Evolutionary conservation across 1,140 invertebrate species (phyloP).

Genomic region (Tetragnatha versicolor): DNA sequence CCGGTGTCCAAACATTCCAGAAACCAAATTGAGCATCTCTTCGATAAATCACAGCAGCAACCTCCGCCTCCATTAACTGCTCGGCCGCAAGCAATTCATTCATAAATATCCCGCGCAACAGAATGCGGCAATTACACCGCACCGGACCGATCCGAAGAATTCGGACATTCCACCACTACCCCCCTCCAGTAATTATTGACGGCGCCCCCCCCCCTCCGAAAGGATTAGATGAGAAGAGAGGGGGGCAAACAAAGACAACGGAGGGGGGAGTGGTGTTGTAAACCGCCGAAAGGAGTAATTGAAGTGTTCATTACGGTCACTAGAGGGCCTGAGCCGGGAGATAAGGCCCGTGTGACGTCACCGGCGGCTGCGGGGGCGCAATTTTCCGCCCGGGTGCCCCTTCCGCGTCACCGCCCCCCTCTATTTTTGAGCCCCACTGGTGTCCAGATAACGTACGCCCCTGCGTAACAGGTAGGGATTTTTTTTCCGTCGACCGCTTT

Average conservation of each 20-base stretch:
- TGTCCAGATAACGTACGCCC: constrained; percentile 45
- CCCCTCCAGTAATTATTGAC: too few species aligned
- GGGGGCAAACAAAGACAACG: constrained; percentile 32
- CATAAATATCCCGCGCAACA: too few species aligned
- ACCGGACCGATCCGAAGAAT: too few species aligned
- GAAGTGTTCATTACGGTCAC: constrained; percentile 54
- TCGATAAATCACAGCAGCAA: too few species aligned
- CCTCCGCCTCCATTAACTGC: too few species aligned
- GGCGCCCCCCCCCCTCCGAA: too few species aligned
- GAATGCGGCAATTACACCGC: too few species aligned
- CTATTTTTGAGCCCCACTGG: constrained; percentile 46
- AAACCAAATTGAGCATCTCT: too few species aligned
- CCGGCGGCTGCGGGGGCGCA: constrained; percentile 45
- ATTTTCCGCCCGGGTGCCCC: constrained; percentile 46
- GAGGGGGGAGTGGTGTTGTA: background rate
- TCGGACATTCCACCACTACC: too few species aligned
- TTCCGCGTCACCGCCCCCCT: constrained; percentile 4
- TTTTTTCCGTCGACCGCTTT: constrained; percentile 25
- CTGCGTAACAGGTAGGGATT: constrained; percentile 36
- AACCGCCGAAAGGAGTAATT: constrained; percentile 54
- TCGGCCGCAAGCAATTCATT: too few species aligned
- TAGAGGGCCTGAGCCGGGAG: constrained; percentile 50
- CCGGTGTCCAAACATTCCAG: too few species aligned
- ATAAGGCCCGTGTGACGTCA: constrained; percentile 53
- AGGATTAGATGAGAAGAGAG: background rate